A percentile compares a stretch with the other conserved stretches of the same genome.
Evolutionary conservation across 2,797 vertebrate species (phyloP).

Genomic region (Threskiornis aethiopicus): DNA sequence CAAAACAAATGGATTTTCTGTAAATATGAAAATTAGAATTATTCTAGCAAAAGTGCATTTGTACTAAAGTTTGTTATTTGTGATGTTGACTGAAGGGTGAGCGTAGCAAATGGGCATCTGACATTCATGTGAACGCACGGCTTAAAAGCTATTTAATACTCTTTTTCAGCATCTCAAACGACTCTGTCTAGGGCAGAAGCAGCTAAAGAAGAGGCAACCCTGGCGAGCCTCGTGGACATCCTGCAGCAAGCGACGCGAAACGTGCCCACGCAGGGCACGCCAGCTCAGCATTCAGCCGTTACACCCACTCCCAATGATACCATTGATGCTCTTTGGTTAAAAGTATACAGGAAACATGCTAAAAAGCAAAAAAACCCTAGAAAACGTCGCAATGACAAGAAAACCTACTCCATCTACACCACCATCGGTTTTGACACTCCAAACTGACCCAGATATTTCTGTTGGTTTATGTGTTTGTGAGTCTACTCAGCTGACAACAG

Average conservation of each 20-base stretch:
- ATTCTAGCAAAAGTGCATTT: background rate
- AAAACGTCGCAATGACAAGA: accelerated
- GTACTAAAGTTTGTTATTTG: background rate
- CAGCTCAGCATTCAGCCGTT: accelerated
- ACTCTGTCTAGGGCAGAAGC: background rate
- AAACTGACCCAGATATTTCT: background rate
- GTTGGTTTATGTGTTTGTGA: background rate
- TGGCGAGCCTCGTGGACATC: constrained; percentile 17
- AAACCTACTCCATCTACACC: background rate
- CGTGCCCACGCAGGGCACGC: background rate
- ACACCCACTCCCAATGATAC: accelerated
- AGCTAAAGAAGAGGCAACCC: constrained; percentile 29
- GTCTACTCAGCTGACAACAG: background rate
- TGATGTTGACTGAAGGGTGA: background rate
- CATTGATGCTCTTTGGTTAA: background rate
- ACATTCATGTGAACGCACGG: accelerated
- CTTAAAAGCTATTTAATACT: background rate
- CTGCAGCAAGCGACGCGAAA: background rate
- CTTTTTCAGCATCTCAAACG: background rate
- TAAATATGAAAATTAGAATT: background rate
- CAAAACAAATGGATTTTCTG: background rate
- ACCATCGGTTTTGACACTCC: background rate
- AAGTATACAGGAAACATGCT: background rate
- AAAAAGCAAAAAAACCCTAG: background rate
- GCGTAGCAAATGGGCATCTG: accelerated